phyloP scores from a whole-genome alignment of 2,888 invertebrate species.

The Drosophila greeni region DNA sequence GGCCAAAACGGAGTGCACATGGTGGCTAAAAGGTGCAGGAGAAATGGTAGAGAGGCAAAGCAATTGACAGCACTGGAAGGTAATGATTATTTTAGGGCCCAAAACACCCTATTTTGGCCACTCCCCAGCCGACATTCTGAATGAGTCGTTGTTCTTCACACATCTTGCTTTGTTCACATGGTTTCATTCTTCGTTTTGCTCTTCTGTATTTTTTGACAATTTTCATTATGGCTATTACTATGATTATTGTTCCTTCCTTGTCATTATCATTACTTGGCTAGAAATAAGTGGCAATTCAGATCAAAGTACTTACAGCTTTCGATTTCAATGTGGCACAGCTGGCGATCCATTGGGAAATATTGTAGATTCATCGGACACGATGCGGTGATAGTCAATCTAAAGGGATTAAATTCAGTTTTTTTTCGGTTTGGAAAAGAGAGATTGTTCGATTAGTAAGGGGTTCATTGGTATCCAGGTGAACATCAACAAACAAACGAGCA shows the following conservation, averaged over 20 bases:
- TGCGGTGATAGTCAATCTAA: conserved; percentile 91
- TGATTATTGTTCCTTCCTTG: conserved; percentile 21
- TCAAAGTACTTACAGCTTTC: conserved; percentile 95
- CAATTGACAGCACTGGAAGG: conserved; percentile 18
- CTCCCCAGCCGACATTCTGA: conserved; percentile 60
- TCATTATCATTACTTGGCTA: conserved; percentile 19
- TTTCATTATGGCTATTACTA: conserved; percentile 19
- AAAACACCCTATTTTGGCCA: conserved; percentile 55
- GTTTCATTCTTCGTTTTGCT: conserved; percentile 9
- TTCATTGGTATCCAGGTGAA: conserved; percentile 28
- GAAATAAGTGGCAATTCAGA: conserved; percentile 15
- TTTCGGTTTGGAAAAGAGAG: conserved; percentile 28
- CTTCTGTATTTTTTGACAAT: conserved; percentile 13
- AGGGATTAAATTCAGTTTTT: conserved; percentile 21
- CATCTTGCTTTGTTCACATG: conserved; percentile 34
- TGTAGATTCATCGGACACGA: conserved; percentile 97
- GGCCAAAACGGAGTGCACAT: conserved; percentile 39
- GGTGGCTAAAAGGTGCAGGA: conserved; percentile 28
- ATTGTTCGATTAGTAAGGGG: conserved; percentile 47
- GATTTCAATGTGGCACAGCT: conserved; percentile 95
- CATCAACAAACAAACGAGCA: conserved; percentile 71
- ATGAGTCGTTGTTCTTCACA: conserved; percentile 58
- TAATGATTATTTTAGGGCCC: conserved; percentile 5
- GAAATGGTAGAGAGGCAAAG: conserved; percentile 13
- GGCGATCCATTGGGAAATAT: conserved; percentile 97